Evolutionary conservation across 1,140 invertebrate genomes (phyloP).

Genomic region (Zaprionus nigranus): DNA sequence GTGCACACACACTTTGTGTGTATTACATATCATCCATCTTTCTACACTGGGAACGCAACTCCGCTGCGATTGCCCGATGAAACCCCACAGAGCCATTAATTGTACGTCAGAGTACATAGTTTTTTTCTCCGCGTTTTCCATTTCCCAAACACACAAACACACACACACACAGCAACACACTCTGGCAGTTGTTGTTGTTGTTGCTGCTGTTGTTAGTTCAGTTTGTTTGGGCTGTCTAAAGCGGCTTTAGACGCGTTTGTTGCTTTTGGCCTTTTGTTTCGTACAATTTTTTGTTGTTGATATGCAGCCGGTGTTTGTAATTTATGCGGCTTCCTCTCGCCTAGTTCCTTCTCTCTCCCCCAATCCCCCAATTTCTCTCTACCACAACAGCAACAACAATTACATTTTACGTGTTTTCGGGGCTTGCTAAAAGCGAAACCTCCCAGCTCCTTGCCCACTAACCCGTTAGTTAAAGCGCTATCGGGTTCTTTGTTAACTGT

Average conservation of each 20-base stretch:
- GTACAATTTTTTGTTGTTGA: constrained; percentile 51
- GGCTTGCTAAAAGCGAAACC: constrained; percentile 4
- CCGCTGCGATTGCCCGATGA: constrained; percentile 59
- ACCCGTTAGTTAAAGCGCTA: constrained; percentile 20
- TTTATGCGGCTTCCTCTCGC: constrained; percentile 72
- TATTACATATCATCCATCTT: constrained; percentile 12
- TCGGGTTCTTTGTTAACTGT: constrained; percentile 3
- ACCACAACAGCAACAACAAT: constrained; percentile 39
- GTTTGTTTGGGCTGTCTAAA: constrained; percentile 66
- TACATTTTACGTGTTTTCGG: constrained; percentile 41
- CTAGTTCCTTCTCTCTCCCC: background rate
- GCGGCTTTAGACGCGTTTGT: constrained; percentile 69
- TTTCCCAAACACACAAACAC: constrained; percentile 34
- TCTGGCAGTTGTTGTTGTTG: constrained; percentile 43
- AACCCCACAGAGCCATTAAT: constrained; percentile 80
- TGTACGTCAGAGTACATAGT: constrained; percentile 64
- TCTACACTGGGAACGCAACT: constrained; percentile 37
- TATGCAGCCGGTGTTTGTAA: constrained; percentile 67
- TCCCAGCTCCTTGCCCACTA: background rate
- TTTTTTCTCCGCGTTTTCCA: constrained; percentile 41
- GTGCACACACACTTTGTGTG: background rate
- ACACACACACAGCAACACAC: constrained; percentile 22
- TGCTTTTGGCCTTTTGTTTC: constrained; percentile 50
- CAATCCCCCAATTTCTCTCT: constrained; percentile 3
- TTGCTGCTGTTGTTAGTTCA: constrained; percentile 59